phyloP scores from a whole-genome alignment of 2,888 invertebrate genomes.

The Ceriagrion tenellum region DNA sequence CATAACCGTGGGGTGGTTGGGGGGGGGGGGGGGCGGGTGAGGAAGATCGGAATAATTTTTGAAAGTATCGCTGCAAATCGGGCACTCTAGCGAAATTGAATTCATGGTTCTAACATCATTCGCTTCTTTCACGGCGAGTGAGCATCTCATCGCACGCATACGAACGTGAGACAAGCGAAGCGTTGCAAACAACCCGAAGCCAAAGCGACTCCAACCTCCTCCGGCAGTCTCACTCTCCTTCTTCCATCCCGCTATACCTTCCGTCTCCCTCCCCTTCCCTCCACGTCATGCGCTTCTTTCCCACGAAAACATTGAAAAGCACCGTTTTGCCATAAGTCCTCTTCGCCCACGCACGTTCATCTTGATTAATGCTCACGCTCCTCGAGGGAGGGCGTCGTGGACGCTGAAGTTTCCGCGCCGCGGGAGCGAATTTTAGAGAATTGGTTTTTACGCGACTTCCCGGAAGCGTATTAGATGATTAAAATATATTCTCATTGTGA shows the following conservation, averaged over 20 bases:
- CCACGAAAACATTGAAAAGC: neutral
- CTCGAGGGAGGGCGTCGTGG: neutral
- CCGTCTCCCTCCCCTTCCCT: neutral
- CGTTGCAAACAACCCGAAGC: neutral
- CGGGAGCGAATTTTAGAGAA: neutral
- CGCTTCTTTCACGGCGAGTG: slow-evolving; percentile 1
- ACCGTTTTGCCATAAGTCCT: neutral
- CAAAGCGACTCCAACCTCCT: neutral
- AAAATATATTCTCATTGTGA: neutral
- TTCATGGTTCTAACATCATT: slow-evolving; percentile 19
- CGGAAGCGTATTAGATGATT: neutral
- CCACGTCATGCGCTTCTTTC: neutral
- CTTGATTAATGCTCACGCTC: neutral
- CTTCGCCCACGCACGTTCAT: neutral
- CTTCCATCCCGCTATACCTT: neutral
- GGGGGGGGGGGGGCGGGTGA: neutral
- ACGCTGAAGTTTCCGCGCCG: neutral
- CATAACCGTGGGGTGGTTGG: neutral
- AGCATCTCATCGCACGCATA: neutral
- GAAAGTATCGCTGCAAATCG: slow-evolving; percentile 26
- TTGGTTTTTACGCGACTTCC: neutral
- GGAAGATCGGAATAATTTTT: slow-evolving; percentile 23
- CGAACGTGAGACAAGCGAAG: neutral
- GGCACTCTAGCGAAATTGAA: slow-evolving; percentile 22
- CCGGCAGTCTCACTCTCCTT: no score